A percentile compares a stretch with the other conserved stretches of the same genome.
These are phyloP conservation scores for Macquaria australasica DNA, from an alignment of 2,113 vertebrate genomes.

Conservation along the genomic window DNA sequence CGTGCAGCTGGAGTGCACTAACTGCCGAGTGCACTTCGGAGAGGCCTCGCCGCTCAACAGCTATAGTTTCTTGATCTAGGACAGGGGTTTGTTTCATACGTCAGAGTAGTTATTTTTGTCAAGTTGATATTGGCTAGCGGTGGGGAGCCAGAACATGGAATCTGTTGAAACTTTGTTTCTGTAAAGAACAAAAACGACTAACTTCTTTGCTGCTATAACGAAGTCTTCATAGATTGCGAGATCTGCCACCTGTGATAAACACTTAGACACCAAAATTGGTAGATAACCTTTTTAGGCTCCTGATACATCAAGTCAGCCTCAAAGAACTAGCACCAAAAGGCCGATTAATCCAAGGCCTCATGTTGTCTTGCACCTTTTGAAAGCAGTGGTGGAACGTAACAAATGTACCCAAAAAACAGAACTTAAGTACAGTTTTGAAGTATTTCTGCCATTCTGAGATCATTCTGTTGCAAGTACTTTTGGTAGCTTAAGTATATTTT, in stretches of 20 bases:
- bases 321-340: not conserved
- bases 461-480: not conserved
- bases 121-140: slow-evolving; percentile 11
- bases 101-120: slow-evolving; percentile 16
- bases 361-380: not conserved
- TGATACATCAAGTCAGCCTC: not conserved
- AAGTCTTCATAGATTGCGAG: not conserved
- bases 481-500: not conserved
- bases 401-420: not conserved
- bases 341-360: not conserved
- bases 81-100: slow-evolving; percentile 36
- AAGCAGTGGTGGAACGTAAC: not conserved
- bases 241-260: not conserved
- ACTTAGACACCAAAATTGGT: not conserved
- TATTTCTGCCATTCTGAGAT: not conserved
- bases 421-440: not conserved
- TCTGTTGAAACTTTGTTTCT: not conserved
- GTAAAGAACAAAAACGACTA: not conserved
- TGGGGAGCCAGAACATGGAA: not conserved
- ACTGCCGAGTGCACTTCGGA: slow-evolving; percentile 46
- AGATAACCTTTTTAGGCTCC: not conserved
- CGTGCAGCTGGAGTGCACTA: slow-evolving; percentile 56
- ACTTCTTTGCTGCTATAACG: too few relatives aligned
- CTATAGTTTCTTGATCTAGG: slow-evolving; percentile 37
- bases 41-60: slow-evolving; percentile 35